Percentiles rank a stretch among this genome's conserved stretches.
These are phyloP conservation scores for Coelogynopora nodosa DNA, from an alignment of 2,888 invertebrate species.

Conservation along the genomic window DNA sequence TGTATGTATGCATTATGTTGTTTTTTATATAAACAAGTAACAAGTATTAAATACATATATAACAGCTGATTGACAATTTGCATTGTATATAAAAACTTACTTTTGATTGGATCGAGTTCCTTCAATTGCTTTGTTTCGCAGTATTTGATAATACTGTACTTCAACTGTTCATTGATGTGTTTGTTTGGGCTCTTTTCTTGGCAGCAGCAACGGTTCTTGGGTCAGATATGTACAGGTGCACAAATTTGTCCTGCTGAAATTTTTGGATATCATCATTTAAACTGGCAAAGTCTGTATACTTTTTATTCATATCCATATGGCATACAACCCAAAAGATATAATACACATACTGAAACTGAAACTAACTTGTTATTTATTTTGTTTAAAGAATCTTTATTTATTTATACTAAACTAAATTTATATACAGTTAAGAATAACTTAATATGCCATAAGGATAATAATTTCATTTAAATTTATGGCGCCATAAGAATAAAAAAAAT, in stretches of 20 bases:
- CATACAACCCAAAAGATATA: neutral
- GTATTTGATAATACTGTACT: neutral
- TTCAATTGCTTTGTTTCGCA: neutral
- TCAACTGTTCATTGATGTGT: neutral
- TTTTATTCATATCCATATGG: neutral
- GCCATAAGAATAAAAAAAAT: neutral
- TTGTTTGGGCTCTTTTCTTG: neutral
- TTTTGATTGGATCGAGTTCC: neutral
- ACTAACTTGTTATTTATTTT: neutral
- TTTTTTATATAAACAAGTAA: neutral
- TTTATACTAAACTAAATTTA: neutral
- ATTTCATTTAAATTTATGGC: neutral
- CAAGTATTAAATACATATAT: neutral
- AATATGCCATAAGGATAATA: constrained; percentile 14
- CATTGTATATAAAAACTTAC: neutral
- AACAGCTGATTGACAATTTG: neutral
- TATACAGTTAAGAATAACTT: neutral
- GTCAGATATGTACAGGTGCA: neutral
- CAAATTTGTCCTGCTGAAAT: neutral
- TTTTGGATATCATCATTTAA: neutral
- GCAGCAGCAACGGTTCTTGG: neutral
- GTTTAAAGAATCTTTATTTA: neutral
- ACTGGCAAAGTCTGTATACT: neutral
- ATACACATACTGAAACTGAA: neutral
- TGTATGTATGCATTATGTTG: no score